phyloP scores from a whole-genome alignment of 37 sponge, comb jelly and placozoan species.

The Spongilla lacustris region DNA sequence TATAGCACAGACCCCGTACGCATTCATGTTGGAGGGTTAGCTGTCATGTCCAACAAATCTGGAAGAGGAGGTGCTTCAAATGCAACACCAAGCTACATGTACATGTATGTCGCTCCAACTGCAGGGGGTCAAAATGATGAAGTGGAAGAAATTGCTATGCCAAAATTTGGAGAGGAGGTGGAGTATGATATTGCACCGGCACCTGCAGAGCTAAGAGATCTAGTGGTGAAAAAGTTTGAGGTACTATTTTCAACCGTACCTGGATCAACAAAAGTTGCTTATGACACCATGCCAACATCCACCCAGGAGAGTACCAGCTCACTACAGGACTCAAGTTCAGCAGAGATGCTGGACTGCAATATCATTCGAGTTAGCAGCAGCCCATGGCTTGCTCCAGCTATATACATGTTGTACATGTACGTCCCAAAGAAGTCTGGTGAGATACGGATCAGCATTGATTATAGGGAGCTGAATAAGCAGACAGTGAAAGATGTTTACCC shows the following conservation, averaged over 20 bases:
- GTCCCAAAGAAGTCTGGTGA: conserved; percentile 7
- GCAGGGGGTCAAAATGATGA: no score
- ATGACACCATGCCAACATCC: conserved; percentile 63
- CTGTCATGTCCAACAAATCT: no score
- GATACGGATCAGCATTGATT: neutral
- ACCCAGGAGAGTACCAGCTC: conserved; percentile 58
- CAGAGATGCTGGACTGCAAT: neutral
- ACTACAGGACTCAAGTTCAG: conserved; percentile 53
- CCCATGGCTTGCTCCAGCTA: neutral
- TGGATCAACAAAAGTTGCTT: conserved; percentile 46
- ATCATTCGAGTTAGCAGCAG: neutral
- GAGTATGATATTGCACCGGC: no score
- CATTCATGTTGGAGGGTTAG: neutral
- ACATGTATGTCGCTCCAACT: no score
- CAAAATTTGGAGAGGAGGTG: no score
- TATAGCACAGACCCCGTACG: neutral
- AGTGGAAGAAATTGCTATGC: no score
- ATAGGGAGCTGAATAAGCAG: conserved; percentile 3
- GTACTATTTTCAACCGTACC: conserved; percentile 38
- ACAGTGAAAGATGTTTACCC: neutral
- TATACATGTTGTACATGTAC: no score
- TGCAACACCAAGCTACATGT: no score
- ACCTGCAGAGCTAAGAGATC: no score
- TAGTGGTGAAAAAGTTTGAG: conserved; percentile 3
- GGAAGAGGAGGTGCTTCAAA: no score